A percentile compares a stretch with the other conserved stretches of the same genome.
These are phyloP conservation scores for Peromyscus attwateri DNA, from an alignment of 2,797 vertebrate genomes.

Conservation along the genomic window DNA sequence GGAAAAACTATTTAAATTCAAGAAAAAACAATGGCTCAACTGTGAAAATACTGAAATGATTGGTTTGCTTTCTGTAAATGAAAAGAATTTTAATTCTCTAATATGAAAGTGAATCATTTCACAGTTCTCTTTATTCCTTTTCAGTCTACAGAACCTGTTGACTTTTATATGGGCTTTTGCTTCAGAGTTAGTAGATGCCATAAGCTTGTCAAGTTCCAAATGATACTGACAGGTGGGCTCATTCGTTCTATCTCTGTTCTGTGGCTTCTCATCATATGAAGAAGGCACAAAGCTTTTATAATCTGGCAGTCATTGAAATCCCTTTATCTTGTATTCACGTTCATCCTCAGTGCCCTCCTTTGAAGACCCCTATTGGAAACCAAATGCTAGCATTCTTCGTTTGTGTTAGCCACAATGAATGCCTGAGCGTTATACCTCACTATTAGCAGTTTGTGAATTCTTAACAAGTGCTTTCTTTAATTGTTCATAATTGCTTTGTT, in stretches of 20 bases:
- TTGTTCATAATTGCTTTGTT: constrained; percentile 63
- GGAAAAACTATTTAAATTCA: not conserved
- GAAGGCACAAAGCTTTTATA: constrained; percentile 61
- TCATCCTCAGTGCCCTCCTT: constrained; percentile 70
- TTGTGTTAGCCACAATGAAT: constrained; percentile 34
- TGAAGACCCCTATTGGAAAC: constrained; percentile 57
- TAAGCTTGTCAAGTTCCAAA: constrained; percentile 61
- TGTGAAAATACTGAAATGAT: not conserved
- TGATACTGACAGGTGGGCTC: constrained; percentile 44
- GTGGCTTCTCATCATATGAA: constrained; percentile 17
- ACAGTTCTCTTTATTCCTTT: constrained; percentile 29
- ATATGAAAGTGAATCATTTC: constrained; percentile 45
- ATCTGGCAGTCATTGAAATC: constrained; percentile 66
- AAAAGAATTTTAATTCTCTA: constrained; percentile 37
- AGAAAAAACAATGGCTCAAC: not conserved
- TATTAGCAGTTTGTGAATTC: constrained; percentile 53
- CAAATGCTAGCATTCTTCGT: constrained; percentile 64
- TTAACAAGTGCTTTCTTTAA: constrained; percentile 61
- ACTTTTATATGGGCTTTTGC: constrained; percentile 16
- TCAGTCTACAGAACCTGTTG: constrained; percentile 20
- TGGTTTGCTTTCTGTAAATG: constrained; percentile 48
- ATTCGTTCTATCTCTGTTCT: constrained; percentile 46
- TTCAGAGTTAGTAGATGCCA: constrained; percentile 50
- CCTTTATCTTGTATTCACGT: constrained; percentile 74
- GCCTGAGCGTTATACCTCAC: constrained; percentile 38